Evolutionary conservation across 1,140 invertebrate genomes (phyloP).

Genomic region (Diuraphis noxia): DNA sequence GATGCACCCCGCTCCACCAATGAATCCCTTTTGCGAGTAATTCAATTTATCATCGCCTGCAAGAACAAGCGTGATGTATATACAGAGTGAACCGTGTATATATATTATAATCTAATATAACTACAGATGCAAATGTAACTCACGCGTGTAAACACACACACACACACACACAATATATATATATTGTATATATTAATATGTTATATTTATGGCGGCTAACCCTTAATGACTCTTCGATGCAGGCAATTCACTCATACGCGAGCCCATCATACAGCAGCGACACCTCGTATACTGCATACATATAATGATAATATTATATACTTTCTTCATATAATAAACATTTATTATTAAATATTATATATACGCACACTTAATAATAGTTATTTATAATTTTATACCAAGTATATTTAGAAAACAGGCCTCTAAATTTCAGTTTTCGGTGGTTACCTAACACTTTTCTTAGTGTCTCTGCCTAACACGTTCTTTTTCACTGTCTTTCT

Average conservation of each 20-base stretch:
- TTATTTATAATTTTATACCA: no score
- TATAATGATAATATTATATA: no score
- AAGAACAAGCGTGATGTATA: background rate
- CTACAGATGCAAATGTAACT: background rate
- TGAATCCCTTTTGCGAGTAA: background rate
- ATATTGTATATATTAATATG: background rate
- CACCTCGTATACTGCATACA: background rate
- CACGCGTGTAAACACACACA: background rate
- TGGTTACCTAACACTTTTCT: no score
- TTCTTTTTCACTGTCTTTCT: no score
- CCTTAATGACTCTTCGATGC: background rate
- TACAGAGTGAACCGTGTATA: background rate
- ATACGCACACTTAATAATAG: background rate
- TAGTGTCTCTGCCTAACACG: background rate
- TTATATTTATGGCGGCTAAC: background rate
- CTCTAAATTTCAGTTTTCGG: no score
- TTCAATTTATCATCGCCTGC: constrained; percentile 30
- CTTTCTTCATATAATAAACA: background rate
- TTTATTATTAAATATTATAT: background rate
- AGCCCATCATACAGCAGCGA: background rate
- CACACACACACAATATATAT: background rate
- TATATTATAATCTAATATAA: background rate
- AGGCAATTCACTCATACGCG: background rate
- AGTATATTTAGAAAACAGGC: no score
- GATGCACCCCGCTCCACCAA: background rate